Percentiles rank a stretch among this genome's conserved stretches.
Conservation (phyloP, 2,113 vertebrate genomes). For the Smithornis capensis region DNA sequence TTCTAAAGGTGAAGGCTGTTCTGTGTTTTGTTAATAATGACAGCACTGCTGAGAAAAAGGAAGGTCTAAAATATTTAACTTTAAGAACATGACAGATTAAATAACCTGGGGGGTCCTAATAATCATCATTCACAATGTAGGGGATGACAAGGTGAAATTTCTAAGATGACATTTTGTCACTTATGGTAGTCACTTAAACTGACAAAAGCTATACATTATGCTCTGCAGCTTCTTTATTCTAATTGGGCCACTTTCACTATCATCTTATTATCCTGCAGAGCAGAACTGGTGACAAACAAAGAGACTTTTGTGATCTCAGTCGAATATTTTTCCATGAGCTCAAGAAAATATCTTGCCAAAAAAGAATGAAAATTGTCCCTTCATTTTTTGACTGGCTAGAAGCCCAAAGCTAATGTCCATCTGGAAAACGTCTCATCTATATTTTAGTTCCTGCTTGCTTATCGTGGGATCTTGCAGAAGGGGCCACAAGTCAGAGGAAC, state of each 20-base stretch:
- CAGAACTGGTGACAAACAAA: constrained; percentile 62
- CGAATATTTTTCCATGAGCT: constrained; percentile 58
- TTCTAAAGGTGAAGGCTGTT: constrained; percentile 69
- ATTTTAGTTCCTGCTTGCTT: constrained; percentile 38
- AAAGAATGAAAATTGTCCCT: constrained; percentile 52
- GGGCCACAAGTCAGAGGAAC: background rate
- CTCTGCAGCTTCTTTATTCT: constrained; percentile 60
- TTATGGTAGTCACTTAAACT: constrained; percentile 60
- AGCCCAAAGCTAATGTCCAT: constrained; percentile 5
- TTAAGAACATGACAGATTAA: constrained; percentile 63
- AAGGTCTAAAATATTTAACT: constrained; percentile 66
- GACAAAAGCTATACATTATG: constrained; percentile 60
- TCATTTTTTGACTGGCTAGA: constrained; percentile 45
- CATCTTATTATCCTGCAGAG: constrained; percentile 50
- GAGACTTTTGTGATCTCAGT: constrained; percentile 52
- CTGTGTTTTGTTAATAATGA: constrained; percentile 65
- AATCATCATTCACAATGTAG: constrained; percentile 45
- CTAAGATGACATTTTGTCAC: constrained; percentile 33
- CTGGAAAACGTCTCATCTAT: background rate
- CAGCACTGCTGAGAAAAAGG: constrained; percentile 48
- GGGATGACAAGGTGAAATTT: constrained; percentile 62
- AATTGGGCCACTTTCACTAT: constrained; percentile 60
- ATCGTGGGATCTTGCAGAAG: background rate
- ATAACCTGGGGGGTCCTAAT: constrained; percentile 53
- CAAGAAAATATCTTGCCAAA: constrained; percentile 63